Base-by-base conservation (phyloP, 37 sponge, comb jelly and placozoan genomes). In the Halisarca cf. caerulea region DNA sequence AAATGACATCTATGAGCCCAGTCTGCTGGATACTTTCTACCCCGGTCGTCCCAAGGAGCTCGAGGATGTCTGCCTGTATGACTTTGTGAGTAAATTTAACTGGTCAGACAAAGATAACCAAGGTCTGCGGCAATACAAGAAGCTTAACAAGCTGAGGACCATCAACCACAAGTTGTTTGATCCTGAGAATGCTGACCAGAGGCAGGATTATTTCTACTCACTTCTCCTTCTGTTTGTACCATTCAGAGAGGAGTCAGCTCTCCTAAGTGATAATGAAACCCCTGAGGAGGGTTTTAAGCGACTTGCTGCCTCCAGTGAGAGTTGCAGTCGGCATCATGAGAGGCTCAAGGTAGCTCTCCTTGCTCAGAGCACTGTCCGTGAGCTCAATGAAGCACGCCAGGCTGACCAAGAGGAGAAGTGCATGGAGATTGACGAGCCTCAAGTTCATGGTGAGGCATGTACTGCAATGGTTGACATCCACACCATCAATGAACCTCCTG, bases 121-220 rank as follows among this genome's bases (percentile, higher is more conserved):
- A 61, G 45, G 45, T 0, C 35, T 39, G 2, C 18, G 38, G 24
- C 54, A 23, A 14, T 88, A 83, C 47, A 44, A 60, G 21, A 77
- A 59, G 57, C 54, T 77, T 25, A 39, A 51, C 18, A 82, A 74
- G 34, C 84, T 78, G 18, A 25, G 25, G 11, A 15, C 80, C 2
- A 32, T 43, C 34, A 88, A 86, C 62, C 86, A 86, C 47, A 85
- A 60, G 59, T 30, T 85, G 42, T 87, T 81, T 58, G 69, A 66
- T 8, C 68, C 66, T 55, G 32, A 39, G 3, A 79, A 79, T 33
- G 86, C 75, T 21, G 38, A 20, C 36, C 79, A 88, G 53, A 64
- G 78, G 36, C 84, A 88, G 45, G 55, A 82, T 25, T 88, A 83
- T 44, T 88, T 59, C 33, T 88, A 83, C 66, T 74, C 89, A 14